Percentiles rank a stretch among this genome's conserved stretches.
phyloP scores from a whole-genome alignment of 2,797 vertebrate species.

The Gephyroberyx darwinii region DNA sequence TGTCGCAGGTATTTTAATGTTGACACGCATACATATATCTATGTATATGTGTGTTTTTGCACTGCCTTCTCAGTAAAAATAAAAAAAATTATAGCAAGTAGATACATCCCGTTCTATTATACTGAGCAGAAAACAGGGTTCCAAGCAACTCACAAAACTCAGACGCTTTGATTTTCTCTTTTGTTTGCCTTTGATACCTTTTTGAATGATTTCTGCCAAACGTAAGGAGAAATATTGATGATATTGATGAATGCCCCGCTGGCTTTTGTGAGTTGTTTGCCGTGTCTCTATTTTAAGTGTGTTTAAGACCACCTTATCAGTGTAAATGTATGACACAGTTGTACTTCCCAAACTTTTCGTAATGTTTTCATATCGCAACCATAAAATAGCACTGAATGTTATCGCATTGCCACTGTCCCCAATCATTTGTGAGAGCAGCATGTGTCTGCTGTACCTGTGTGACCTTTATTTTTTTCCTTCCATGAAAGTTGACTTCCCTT shows the following conservation, averaged over 20 bases:
- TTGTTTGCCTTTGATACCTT: slow-evolving; percentile 19
- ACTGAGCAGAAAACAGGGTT: slow-evolving; percentile 61
- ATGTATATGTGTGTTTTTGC: slow-evolving; percentile 90
- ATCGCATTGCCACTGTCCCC: slow-evolving; percentile 74
- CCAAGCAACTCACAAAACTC: slow-evolving; percentile 76
- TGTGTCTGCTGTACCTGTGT: slow-evolving; percentile 69
- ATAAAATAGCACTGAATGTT: slow-evolving; percentile 75
- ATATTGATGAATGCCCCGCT: slow-evolving; percentile 52
- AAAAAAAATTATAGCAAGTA: slow-evolving; percentile 61
- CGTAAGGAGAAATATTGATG: slow-evolving; percentile 33
- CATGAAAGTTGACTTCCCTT: slow-evolving; percentile 65
- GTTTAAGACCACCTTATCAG: slow-evolving; percentile 68
- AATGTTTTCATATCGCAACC: slow-evolving; percentile 71
- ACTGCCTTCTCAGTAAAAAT: slow-evolving; percentile 86
- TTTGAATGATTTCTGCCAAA: slow-evolving; percentile 11
- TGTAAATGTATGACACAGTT: slow-evolving; percentile 70
- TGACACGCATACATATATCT: slow-evolving; percentile 89
- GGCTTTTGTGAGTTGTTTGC: slow-evolving; percentile 79
- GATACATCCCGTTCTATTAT: slow-evolving; percentile 62
- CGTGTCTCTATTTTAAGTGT: slow-evolving; percentile 72
- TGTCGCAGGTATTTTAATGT: slow-evolving; percentile 88
- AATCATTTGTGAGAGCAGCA: slow-evolving; percentile 72
- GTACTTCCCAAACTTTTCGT: slow-evolving; percentile 61
- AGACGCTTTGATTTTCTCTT: slow-evolving; percentile 42
- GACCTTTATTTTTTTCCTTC: slow-evolving; percentile 56